Evolutionary conservation across 2,113 vertebrate species (phyloP).

Genomic region (Oenanthe oenanthe): DNA sequence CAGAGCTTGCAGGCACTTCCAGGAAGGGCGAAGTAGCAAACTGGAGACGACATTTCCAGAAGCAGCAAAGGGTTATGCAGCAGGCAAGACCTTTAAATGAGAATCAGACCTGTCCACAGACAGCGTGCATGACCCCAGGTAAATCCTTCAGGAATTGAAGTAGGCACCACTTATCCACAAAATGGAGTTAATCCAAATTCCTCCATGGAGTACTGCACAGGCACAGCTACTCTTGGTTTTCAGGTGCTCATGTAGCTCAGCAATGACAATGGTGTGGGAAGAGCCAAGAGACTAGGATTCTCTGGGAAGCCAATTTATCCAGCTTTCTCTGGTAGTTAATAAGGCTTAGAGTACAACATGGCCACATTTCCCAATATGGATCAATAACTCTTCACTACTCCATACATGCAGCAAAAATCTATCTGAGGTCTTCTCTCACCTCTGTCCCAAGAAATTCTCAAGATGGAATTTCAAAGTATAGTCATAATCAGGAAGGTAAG

Average conservation of each 20-base stretch:
- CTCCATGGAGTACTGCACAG: neutral
- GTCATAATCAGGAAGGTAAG: neutral
- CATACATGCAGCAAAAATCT: neutral
- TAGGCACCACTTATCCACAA: neutral
- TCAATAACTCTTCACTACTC: neutral
- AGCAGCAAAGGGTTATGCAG: neutral
- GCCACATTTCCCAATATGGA: neutral
- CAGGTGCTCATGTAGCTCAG: neutral
- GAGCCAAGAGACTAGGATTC: neutral
- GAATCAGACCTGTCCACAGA: neutral
- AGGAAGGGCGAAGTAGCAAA: neutral
- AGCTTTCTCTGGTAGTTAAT: neutral
- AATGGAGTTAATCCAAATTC: slow-evolving; percentile 12
- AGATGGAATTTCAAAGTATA: neutral
- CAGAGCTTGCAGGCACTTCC: neutral
- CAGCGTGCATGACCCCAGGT: neutral
- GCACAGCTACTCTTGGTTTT: neutral
- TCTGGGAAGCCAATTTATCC: neutral
- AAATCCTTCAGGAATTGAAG: neutral
- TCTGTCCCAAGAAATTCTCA: neutral
- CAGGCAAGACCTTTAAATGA: neutral
- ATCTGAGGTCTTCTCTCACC: neutral
- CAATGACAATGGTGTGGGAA: neutral
- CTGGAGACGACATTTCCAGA: neutral
- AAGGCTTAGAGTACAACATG: neutral